phyloP scores from a whole-genome alignment of 2,888 invertebrate genomes.

The Sphaeridia pumilis region DNA sequence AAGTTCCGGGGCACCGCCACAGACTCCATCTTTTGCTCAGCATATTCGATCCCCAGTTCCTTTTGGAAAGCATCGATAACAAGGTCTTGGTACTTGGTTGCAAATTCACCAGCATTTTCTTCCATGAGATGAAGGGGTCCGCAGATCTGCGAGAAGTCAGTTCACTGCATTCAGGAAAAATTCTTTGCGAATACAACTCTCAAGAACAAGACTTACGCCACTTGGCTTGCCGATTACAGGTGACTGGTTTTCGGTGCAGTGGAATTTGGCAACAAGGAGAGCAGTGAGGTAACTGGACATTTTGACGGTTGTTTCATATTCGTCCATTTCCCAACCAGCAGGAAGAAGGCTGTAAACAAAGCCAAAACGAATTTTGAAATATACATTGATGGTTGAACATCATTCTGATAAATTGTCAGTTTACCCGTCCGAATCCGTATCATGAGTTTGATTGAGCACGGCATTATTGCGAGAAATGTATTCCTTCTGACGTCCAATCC shows the following conservation, averaged over 20 bases:
- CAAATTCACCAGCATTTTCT: conserved; percentile 12
- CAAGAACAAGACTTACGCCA: no score
- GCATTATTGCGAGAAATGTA: no score
- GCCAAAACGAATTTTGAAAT: no score
- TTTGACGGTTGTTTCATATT: conserved; percentile 7
- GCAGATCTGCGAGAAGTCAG: conserved; percentile 16
- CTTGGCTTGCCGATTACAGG: no score
- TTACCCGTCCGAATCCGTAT: no score
- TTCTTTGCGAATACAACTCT: no score
- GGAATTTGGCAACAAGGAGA: conserved; percentile 26
- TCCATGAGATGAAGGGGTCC: conserved; percentile 21
- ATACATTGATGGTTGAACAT: no score
- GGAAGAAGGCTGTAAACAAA: conserved; percentile 4
- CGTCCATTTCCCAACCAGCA: conserved; percentile 4
- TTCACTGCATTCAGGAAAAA: no score
- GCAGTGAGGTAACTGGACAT: conserved; percentile 28
- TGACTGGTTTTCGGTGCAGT: no score
- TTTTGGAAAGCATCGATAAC: conserved; percentile 17
- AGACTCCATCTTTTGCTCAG: conserved; percentile 29
- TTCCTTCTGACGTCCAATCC: conserved; percentile 20
- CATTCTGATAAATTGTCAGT: no score
- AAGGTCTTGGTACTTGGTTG: conserved; percentile 18
- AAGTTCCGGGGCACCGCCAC: conserved; percentile 18
- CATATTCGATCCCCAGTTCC: conserved; percentile 12
- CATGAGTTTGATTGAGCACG: no score